Evolutionary conservation across 2,113 vertebrate species (phyloP), one percentile per base, ranked within the genome.

Genomic region (Bufo bufo): DNA sequence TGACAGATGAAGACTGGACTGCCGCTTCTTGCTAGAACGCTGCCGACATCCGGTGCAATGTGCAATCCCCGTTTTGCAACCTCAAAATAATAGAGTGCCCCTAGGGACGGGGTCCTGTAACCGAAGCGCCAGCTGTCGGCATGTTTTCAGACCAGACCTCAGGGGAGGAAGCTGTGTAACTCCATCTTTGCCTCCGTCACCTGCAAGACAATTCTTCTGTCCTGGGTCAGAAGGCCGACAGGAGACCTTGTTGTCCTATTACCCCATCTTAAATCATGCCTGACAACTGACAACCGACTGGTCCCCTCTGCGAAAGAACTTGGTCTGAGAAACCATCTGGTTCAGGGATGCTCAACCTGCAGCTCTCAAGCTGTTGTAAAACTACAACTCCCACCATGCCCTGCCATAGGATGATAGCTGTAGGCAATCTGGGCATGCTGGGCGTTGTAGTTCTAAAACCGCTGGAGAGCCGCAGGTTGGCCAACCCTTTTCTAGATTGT

Each of bases 121-220:
- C 81, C 33, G 61, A 66, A 66, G 49, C 20, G 49, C 81, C 81
- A 83, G 81, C 61, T 83, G 81, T 23, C 81, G 66, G 52, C 10
- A 66, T n/a, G 81, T 52, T 63, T n/a, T 65, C 20, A 50, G 14
- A 83, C 19, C 7, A 65, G 59, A 65, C 17, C 9, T 49, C 5
- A 61, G 0, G 66, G 59, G 59, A 83, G 56, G 81, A 47, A 52
- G 45, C 20, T 14, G 75, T 77, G 19, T 77, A 56, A 56, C 77
- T 23, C n/a, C 5, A 54, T 56, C 77, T 0, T 52, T 6, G 4
- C 72, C 72, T 50, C 56, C 8, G 19, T 74, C 43, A 47, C 71
- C 71, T 47, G 71, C 13, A 74, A 17, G 14, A 49, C 71, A 17
- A 13, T 17, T 74, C 71, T 71, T 33, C 4, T 47, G 71, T 74